A percentile compares a stretch with the other conserved stretches of the same genome.
Conservation (phyloP, 2,888 invertebrate species). For the Ganaspis brasiliensis region DNA sequence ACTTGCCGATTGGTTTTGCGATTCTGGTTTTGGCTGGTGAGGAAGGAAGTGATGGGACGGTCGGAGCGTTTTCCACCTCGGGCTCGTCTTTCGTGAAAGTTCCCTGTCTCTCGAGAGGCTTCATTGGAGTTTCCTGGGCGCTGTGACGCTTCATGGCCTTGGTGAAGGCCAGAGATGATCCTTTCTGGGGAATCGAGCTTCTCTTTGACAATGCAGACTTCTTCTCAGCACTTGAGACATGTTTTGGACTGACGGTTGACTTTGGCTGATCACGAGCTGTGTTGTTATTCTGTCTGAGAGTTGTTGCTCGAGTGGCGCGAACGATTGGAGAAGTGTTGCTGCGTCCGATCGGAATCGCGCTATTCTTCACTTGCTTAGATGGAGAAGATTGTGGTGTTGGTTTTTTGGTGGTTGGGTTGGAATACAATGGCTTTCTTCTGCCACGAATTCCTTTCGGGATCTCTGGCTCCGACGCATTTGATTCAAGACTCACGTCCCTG, state of each 20-base stretch:
- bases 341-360: conserved; percentile 74
- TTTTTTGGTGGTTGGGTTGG: conserved; percentile 74
- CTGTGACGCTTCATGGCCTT: conserved; percentile 74
- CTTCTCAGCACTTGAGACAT: conserved; percentile 48
- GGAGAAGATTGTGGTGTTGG: conserved; percentile 76
- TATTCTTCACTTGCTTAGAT: conserved; percentile 67
- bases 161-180: conserved; percentile 68
- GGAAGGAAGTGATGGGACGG: conserved; percentile 67
- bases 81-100: conserved; percentile 95
- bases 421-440: conserved; percentile 86
- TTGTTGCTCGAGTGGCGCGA: conserved; percentile 74
- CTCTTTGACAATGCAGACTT: conserved; percentile 61
- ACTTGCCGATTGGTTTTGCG: conserved; percentile 71
- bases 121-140: conserved; percentile 64
- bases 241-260: conserved; percentile 71
- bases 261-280: conserved; percentile 51
- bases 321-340: conserved; percentile 77
- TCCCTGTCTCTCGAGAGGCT: conserved; percentile 90
- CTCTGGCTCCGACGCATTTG: conserved; percentile 70
- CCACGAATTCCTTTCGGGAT: conserved; percentile 85
- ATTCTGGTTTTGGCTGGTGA: conserved; percentile 74
- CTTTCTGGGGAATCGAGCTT: conserved; percentile 73
- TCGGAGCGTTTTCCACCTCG: conserved; percentile 76
- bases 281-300: conserved; percentile 73
- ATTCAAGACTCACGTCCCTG: conserved; percentile 73